A percentile compares a stretch with the other conserved stretches of the same genome.
Conservation (phyloP, 2,797 vertebrate genomes). For the Coilia nasus region DNA sequence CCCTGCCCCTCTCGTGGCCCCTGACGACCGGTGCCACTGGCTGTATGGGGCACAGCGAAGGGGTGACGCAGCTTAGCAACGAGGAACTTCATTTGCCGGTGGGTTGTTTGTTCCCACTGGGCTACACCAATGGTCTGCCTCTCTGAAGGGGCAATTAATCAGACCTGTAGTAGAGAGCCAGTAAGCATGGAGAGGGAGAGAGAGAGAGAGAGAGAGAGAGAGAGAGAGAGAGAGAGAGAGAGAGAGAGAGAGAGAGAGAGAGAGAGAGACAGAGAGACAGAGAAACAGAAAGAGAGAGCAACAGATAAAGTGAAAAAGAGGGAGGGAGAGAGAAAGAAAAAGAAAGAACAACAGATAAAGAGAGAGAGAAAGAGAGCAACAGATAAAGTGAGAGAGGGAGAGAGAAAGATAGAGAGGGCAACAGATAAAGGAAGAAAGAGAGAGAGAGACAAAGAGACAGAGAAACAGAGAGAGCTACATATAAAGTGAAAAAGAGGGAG, state of each 20-base stretch:
- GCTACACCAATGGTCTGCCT: slow-evolving; percentile 55
- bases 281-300: background rate
- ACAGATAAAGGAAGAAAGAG: no score
- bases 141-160: slow-evolving; percentile 47
- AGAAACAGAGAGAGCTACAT: no score
- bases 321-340: background rate
- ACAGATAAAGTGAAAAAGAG: background rate
- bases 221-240: background rate
- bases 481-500: no score
- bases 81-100: slow-evolving; percentile 60
- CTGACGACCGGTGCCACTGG: slow-evolving; percentile 60
- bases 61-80: slow-evolving; percentile 32
- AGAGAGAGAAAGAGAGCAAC: no score
- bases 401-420: no score
- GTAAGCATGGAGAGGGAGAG: background rate
- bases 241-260: background rate
- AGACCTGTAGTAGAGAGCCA: background rate
- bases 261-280: background rate
- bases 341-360: no score
- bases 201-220: background rate
- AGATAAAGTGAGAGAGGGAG: no score
- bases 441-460: no score
- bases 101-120: slow-evolving; percentile 67
- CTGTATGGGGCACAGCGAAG: slow-evolving; percentile 51
- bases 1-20: slow-evolving; percentile 62